These are phyloP conservation scores for Drosophila lowei DNA, from an alignment of 1,140 invertebrate genomes.

Conservation along the genomic window DNA sequence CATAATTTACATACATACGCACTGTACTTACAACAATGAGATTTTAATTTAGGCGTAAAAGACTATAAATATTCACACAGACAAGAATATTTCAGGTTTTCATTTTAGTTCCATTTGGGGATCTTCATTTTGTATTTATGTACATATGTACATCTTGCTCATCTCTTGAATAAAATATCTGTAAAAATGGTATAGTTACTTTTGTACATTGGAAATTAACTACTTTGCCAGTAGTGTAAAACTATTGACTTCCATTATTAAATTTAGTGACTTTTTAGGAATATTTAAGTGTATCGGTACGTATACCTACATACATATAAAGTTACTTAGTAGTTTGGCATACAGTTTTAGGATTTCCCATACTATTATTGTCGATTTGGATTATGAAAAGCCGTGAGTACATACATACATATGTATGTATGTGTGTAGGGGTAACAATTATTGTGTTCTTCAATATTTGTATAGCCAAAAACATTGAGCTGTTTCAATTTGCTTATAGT, in stretches of 20 bases:
- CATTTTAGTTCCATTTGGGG: not conserved
- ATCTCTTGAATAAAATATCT: not conserved
- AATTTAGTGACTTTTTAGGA: slow-evolving; percentile 10
- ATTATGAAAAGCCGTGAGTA: not conserved
- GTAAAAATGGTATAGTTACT: slow-evolving; percentile 4
- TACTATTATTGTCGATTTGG: too few relatives aligned
- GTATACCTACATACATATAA: not conserved
- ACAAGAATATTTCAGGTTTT: not conserved
- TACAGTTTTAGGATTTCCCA: too few relatives aligned
- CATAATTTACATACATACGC: too few relatives aligned
- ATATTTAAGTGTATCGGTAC: not conserved
- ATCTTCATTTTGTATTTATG: not conserved
- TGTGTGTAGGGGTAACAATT: slow-evolving; percentile 27
- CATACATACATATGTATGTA: slow-evolving; percentile 31
- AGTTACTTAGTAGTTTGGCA: slow-evolving; percentile 4
- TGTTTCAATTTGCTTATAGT: slow-evolving; percentile 7
- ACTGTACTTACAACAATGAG: slow-evolving; percentile 65
- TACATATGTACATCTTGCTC: not conserved
- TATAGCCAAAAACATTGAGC: slow-evolving; percentile 38
- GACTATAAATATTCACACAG: slow-evolving; percentile 5
- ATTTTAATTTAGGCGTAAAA: slow-evolving; percentile 48
- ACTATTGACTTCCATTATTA: too few relatives aligned
- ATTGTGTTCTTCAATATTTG: slow-evolving; percentile 65
- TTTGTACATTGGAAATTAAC: too few relatives aligned
- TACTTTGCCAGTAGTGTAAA: too few relatives aligned